Evolutionary conservation across 2,113 vertebrate species (phyloP), one percentile per base, ranked within the genome.

Genomic region (Platycercus adscitus): DNA sequence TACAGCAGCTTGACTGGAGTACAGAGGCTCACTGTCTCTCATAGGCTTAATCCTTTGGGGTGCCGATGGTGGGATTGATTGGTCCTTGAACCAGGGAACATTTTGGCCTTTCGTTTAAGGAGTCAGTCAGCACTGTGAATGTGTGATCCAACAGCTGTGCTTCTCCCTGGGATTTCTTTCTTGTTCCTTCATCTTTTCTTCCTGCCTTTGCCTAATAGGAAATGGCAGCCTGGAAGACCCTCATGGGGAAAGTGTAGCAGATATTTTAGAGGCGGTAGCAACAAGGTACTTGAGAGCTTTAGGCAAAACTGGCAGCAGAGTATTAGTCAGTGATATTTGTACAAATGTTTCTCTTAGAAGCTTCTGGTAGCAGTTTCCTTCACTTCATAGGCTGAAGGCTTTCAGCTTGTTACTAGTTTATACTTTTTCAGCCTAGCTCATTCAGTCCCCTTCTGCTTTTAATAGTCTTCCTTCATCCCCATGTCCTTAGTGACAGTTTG

Each of bases 91-190:
- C 37, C 7, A 43, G 41, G 53, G 65, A 91, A 70, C 15, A 10
- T 75, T 93, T 83, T 88, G 60, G 33, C 41, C 55, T 96, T 73
- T 41, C 4, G 1, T 88, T 96, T 91, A 49, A 73, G 35, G 41
- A 88, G 26, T 90, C 63, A 43, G 0, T 73, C 75, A 78, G 46
- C 14, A 8, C 43, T 53, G n/a, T 49, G 41, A 91, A 13, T 18
- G 6, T 35, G 25, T 4, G 21, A 35, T 73, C 41, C 46, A 80
- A 49, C 41, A 68, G 61, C 4, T 7, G 1, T 50, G 50, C 15
- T 89, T 79, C 46, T 80, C 79, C 16, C n/a, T 80, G 63, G 35
- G 41, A 44, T 92, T 92, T 95, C 35, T 91, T 94, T 84, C 49
- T 68, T 89, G 15, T 55, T 91, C 13, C 35, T 8, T 69, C 47